Percentiles rank a stretch among this genome's conserved stretches.
Conservation (phyloP, 2,797 vertebrate genomes). For the Mus minutoides region DNA sequence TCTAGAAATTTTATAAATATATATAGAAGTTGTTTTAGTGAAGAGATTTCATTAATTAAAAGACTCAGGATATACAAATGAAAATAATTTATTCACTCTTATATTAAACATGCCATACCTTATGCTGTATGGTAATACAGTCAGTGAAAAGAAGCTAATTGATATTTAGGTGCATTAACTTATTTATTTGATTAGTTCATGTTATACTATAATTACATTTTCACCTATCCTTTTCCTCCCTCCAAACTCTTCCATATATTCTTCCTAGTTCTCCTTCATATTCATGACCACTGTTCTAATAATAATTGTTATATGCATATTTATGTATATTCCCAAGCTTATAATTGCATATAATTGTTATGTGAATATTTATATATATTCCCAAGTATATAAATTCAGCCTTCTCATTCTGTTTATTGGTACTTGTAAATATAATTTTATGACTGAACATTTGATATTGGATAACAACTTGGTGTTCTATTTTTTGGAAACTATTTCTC, state of each 20-base stretch:
- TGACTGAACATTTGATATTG: neutral
- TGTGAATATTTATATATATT: too few species aligned
- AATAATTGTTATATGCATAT: neutral
- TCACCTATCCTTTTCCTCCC: neutral
- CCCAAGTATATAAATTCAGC: neutral
- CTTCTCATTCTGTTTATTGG: too few species aligned
- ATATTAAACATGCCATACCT: neutral
- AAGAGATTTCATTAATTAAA: slow-evolving; percentile 16
- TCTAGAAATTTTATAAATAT: neutral
- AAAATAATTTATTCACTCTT: neutral
- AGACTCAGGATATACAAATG: neutral
- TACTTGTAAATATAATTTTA: neutral
- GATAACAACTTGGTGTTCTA: neutral
- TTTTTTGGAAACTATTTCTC: neutral
- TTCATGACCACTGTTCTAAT: neutral
- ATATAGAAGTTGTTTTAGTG: neutral
- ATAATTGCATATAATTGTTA: too few species aligned
- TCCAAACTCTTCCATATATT: neutral
- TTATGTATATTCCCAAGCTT: rapidly evolving
- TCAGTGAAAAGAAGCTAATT: neutral
- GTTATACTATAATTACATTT: neutral
- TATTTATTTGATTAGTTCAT: neutral
- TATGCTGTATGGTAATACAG: neutral
- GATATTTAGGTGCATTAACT: neutral
- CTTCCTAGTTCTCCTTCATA: neutral